Conservation (phyloP, 2,113 vertebrate genomes). For the Callocephalon fimbriatum region DNA sequence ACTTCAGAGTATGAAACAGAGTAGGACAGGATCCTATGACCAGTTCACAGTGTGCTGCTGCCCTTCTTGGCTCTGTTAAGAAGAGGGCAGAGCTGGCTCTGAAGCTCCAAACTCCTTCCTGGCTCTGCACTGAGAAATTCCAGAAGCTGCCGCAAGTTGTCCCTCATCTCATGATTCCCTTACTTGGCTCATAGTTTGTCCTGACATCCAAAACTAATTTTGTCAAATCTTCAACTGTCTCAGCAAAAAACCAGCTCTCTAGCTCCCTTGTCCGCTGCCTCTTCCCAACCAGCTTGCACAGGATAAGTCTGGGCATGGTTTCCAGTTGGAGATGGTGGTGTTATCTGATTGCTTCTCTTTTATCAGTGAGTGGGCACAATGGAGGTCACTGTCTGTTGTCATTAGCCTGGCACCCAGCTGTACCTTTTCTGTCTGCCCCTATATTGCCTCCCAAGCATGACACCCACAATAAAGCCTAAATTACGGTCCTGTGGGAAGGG, state of each 20-base stretch:
- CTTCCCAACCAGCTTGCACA: background rate
- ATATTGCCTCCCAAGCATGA: rapidly evolving
- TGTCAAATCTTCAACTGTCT: background rate
- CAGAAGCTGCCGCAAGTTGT: background rate
- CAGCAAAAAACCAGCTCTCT: background rate
- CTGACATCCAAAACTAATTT: background rate
- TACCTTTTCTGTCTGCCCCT: background rate
- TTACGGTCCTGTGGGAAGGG: background rate
- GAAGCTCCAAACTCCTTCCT: background rate
- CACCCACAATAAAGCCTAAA: background rate
- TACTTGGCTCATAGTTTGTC: background rate
- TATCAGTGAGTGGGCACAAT: background rate
- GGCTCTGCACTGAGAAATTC: background rate
- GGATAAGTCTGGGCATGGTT: background rate
- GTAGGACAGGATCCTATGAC: background rate
- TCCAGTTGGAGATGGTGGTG: background rate
- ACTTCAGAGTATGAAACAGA: background rate
- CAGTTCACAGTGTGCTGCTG: background rate
- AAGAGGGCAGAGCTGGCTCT: background rate
- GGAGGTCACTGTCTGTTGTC: background rate
- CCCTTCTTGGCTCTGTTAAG: background rate
- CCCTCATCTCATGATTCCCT: background rate
- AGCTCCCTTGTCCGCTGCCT: background rate
- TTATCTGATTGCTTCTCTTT: background rate
- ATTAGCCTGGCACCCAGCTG: background rate